A percentile compares a stretch with the other conserved stretches of the same genome.
phyloP scores from a whole-genome alignment of 2,797 vertebrate species.

The Sebastes hopkinsi region DNA sequence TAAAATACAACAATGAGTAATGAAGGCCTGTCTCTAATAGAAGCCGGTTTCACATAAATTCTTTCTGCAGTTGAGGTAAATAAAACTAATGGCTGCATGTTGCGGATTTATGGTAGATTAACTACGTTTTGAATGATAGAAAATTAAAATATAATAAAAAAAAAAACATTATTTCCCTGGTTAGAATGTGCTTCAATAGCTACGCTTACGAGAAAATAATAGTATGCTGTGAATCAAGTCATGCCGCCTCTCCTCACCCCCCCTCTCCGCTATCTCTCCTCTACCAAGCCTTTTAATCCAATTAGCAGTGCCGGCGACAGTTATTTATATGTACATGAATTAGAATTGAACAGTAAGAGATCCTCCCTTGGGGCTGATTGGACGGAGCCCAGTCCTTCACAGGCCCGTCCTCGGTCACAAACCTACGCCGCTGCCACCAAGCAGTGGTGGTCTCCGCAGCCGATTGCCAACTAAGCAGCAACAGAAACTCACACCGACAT shows the following conservation, averaged over 20 bases:
- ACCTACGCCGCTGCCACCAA: conserved; percentile 4
- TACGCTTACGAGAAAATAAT: neutral
- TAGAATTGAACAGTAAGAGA: conserved; percentile 68
- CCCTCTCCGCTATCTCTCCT: conserved; percentile 19
- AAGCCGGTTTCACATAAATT: neutral
- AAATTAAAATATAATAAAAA: neutral
- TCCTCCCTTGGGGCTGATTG: conserved; percentile 65
- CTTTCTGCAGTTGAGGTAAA: neutral
- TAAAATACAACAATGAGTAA: neutral
- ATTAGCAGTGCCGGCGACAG: conserved; percentile 70
- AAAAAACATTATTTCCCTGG: neutral
- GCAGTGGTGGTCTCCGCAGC: neutral
- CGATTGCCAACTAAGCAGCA: neutral
- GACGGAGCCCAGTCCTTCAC: conserved; percentile 66
- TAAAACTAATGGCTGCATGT: neutral
- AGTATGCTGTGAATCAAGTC: conserved; percentile 31
- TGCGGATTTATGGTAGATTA: neutral
- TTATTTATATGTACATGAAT: conserved; percentile 80
- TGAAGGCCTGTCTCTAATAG: neutral
- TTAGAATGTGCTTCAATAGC: neutral
- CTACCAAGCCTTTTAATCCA: conserved; percentile 69
- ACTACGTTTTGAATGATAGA: neutral
- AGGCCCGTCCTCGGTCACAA: conserved; percentile 34
- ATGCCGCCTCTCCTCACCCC: neutral
- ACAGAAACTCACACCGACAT: neutral